Conservation (phyloP, 2,113 vertebrate species). For the Petrocephalus microphthalmus region DNA sequence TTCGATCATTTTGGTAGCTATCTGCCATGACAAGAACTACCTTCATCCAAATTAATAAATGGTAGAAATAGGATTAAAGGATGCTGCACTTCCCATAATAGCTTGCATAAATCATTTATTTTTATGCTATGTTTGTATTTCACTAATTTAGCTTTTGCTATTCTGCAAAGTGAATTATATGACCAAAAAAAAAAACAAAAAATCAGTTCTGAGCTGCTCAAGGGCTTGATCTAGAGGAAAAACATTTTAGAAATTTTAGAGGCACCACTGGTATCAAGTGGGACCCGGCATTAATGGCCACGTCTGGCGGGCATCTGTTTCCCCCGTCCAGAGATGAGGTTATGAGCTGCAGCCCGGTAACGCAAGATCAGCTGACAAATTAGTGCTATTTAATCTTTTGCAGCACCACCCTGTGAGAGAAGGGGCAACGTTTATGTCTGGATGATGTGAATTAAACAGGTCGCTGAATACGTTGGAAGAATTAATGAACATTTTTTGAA, state of each 20-base stretch:
- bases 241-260: not conserved
- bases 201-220: not conserved
- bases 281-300: not conserved
- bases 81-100: not conserved
- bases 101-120: not conserved
- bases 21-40: not conserved
- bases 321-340: slow-evolving; percentile 22
- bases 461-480: slow-evolving; percentile 30
- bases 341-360: slow-evolving; percentile 32
- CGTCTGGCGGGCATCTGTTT: not conserved
- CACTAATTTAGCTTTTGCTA: not conserved
- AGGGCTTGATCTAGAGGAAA: not conserved
- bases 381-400: slow-evolving; percentile 54
- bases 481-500: slow-evolving; percentile 19
- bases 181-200: not conserved
- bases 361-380: slow-evolving; percentile 66
- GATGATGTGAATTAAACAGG: slow-evolving; percentile 31
- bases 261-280: not conserved
- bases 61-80: not conserved
- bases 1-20: not conserved
- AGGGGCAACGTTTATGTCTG: slow-evolving; percentile 24
- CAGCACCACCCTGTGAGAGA: slow-evolving; percentile 47
- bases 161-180: not conserved
- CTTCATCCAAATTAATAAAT: not conserved
- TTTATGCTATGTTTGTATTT: not conserved